Base-by-base conservation (phyloP, 2,113 vertebrate species). In the Gracilinanus agilis region DNA sequence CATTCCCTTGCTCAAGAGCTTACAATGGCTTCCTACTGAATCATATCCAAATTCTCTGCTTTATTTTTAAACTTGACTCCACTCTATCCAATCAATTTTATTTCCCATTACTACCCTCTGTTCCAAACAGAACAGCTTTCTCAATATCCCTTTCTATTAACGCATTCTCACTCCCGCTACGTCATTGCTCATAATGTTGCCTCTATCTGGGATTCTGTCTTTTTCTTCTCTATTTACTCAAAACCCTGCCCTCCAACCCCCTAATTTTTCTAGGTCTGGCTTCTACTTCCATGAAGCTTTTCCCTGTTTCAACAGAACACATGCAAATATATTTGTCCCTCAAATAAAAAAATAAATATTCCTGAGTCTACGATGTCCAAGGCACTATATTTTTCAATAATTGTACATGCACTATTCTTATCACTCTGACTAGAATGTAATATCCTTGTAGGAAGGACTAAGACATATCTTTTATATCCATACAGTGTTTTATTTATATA, bases 211-310 rank as follows among this genome's bases (percentile, higher is more conserved):
- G 88, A 55, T 12, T 9, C 25, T 49, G 49, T n/a, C 44, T 49
- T 92, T 61, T 44, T 94, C 29, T 96, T 91, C 67, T 92, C 92
- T 90, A 34, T 54, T 34, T 40, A 89, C 12, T 54, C 44, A 90
- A n/a, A 92, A 34, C 44, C 34, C 55, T 56, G 55, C 56, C 75
- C 91, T n/a, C n/a, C n/a, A n/a, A n/a, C n/a, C 49, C 49, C 49
- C 5, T 5, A 2, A 67, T 93, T 93, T 89, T 2, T 24, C 4
- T 88, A 96, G 53, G 53, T n/a, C 27, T 53, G 92, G 34, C 24
- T 89, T 56, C 54, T 44, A 90, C 89, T 67, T 90, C 56, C 55
- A 2, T 91, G 89, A 94, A 90, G 53, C 29, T 83, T 89, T 19
- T 34, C 29, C 29, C 29, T 13, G 12, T 29, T 67, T 67, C 29